phyloP scores from a whole-genome alignment of 2,797 vertebrate genomes.

The Micrastur ruficollis region DNA sequence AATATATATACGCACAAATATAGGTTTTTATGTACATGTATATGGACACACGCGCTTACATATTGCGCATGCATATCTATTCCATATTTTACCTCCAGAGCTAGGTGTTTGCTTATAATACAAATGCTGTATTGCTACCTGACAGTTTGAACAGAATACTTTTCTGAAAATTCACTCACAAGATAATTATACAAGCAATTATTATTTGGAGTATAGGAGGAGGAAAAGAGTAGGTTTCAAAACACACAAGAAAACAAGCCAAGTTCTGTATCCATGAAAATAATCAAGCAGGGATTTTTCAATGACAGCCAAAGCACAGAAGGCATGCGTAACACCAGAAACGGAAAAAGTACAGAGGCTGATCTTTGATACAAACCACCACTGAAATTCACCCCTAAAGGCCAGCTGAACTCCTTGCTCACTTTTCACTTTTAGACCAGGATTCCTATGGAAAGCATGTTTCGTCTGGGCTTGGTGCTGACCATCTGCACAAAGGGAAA shows the following conservation, averaged over 20 bases:
- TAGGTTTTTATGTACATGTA: neutral
- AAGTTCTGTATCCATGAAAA: neutral
- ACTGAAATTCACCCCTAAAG: neutral
- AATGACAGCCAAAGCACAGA: neutral
- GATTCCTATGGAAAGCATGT: neutral
- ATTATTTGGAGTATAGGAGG: neutral
- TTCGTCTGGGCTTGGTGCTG: neutral
- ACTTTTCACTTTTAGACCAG: neutral
- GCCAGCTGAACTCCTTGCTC: neutral
- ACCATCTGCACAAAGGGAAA: neutral
- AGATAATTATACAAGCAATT: neutral
- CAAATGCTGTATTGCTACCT: neutral
- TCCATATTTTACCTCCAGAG: neutral
- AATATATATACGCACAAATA: neutral
- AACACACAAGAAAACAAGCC: neutral
- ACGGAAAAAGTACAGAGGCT: neutral
- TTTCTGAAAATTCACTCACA: neutral
- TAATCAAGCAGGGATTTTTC: neutral
- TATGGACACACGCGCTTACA: neutral
- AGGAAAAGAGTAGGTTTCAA: neutral
- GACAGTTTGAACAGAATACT: neutral
- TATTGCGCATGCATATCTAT: no score
- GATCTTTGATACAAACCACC: neutral
- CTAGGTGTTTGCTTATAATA: neutral
- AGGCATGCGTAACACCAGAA: neutral